Conservation (phyloP, 2,797 vertebrate species). For the Pipistrellus pipistrellus region DNA sequence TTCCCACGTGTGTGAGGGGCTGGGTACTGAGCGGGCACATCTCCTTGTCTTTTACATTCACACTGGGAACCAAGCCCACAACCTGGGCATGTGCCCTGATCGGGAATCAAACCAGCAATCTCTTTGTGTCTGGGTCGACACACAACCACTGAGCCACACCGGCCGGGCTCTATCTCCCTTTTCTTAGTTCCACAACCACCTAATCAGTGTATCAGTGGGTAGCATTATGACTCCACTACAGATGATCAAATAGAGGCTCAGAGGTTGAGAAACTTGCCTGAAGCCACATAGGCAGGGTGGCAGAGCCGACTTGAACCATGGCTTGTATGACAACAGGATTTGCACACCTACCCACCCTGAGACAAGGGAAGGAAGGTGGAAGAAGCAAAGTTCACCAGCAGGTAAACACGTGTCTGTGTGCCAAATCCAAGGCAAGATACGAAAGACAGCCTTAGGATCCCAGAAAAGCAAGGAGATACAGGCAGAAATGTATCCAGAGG, state of each 20-base stretch:
- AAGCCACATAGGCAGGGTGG: not conserved
- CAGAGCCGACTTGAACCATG: not conserved
- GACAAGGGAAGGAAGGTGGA: not conserved
- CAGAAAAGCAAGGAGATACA: not conserved
- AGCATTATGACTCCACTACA: not conserved
- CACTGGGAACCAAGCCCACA: no score
- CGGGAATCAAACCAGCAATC: no score
- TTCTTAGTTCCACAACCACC: not conserved
- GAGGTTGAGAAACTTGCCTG: not conserved
- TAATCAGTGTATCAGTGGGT: not conserved
- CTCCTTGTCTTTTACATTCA: not conserved
- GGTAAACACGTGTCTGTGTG: not conserved
- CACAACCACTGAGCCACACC: no score
- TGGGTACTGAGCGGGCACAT: accelerated
- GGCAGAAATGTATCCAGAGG: not conserved
- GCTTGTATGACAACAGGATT: not conserved
- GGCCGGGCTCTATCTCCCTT: no score
- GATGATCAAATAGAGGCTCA: slow-evolving; percentile 12
- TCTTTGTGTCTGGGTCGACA: no score
- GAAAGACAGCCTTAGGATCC: not conserved
- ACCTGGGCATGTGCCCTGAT: no score
- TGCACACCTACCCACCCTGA: not conserved
- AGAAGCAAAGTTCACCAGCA: not conserved
- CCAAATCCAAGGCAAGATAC: not conserved
- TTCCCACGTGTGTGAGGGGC: not conserved